Base-by-base conservation (phyloP, 2,888 invertebrate species). In the Coleophora deauratella region DNA sequence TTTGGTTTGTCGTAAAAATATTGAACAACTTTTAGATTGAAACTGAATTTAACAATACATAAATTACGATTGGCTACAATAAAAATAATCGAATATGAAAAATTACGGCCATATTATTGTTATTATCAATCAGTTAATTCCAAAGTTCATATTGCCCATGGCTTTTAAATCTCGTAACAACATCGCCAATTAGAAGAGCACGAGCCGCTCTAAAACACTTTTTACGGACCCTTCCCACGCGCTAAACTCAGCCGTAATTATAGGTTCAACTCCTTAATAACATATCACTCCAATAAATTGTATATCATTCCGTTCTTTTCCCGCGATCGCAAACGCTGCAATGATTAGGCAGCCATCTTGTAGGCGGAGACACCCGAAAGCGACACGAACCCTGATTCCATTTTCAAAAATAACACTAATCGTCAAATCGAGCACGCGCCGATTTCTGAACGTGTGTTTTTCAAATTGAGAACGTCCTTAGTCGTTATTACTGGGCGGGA, bases 141-240 rank as follows among this genome's bases (percentile, higher is more conserved):
- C 50, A 57, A 60, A 55, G 61, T 65, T 60, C 60, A 62, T 63
- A 56, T 58, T 52, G 55, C 55, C 51, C 60, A 65, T 74, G 74
- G 21, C 21, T 6, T 21, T 21, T 21, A 6, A 21, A 21, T 21
- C 21, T 21, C 21, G 21, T 21, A 71, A 74, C 72, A 72, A 69
- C 55, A 59, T 57, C 58, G 57, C 59, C 68, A 79, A 79, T 81
- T 81, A 78, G 81, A 57, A 69, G 66, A 70, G 80, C 81, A 82
- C 84, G 82, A 73, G 82, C 76, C 77, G 65, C 49, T 43, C 49
- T 57, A 63, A 73, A 71, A 64, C 64, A 70, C 81, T 81, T 76
- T 85, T 80, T 79, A 78, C 80, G 80, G 81, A 69, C 68, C 72
- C 79, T 85, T 85, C 84, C 85, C 84, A 85, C 85, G 84, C 80